A percentile compares a stretch with the other conserved stretches of the same genome.
These are phyloP conservation scores for Tetanocera ferruginea DNA, from an alignment of 2,888 invertebrate genomes.

Conservation along the genomic window DNA sequence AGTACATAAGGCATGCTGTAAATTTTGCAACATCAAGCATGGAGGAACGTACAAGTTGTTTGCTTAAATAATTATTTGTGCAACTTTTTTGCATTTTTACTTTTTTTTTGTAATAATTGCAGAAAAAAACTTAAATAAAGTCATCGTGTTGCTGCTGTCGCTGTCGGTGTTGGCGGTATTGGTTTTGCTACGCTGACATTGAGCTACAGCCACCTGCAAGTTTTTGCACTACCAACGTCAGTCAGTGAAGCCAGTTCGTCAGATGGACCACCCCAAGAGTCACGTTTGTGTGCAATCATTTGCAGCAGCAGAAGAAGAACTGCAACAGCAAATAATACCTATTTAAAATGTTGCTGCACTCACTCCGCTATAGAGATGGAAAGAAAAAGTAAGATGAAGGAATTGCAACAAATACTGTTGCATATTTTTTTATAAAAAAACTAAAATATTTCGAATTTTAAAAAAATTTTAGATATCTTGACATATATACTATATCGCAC, in stretches of 20 bases:
- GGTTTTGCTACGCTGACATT: too few relatives aligned
- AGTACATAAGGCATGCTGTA: slow-evolving; percentile 5
- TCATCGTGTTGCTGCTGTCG: slow-evolving; percentile 3
- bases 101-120: neutral
- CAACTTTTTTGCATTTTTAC: neutral
- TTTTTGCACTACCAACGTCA: neutral
- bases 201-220: neutral
- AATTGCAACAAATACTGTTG: too few relatives aligned
- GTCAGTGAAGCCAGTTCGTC: neutral
- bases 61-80: slow-evolving; percentile 26
- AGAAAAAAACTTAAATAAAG: slow-evolving; percentile 15
- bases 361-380: neutral
- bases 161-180: neutral
- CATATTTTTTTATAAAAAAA: too few relatives aligned
- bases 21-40: slow-evolving; percentile 4
- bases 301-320: neutral
- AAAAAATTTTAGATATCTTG: too few relatives aligned
- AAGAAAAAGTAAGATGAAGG: neutral
- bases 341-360: neutral
- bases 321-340: neutral
- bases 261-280: slow-evolving; percentile 18
- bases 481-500: too few relatives aligned
- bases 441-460: too few relatives aligned
- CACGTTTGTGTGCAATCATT: neutral
- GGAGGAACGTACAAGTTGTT: neutral